Conservation (phyloP, 2,797 vertebrate species). For the Rhabdomys pumilio region DNA sequence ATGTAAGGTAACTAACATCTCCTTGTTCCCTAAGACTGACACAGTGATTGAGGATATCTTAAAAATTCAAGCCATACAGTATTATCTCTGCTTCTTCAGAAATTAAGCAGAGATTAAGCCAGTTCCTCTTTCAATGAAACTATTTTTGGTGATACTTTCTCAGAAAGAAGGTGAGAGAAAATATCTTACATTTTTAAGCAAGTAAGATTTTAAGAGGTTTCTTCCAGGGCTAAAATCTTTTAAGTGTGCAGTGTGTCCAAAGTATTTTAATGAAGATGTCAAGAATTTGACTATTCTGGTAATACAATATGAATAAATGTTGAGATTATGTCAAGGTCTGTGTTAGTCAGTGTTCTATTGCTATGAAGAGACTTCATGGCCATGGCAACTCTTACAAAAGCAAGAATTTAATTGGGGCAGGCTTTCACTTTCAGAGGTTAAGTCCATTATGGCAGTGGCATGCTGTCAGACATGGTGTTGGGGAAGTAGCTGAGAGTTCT, state of each 20-base stretch:
- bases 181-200: slow-evolving; percentile 49
- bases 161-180: slow-evolving; percentile 11
- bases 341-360: not conserved
- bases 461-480: not conserved
- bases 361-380: not conserved
- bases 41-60: slow-evolving; percentile 6
- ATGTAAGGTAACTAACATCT: slow-evolving; percentile 13
- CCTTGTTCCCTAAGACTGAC: not conserved
- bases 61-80: slow-evolving; percentile 42
- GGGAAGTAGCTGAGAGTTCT: not conserved
- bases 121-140: slow-evolving; percentile 12
- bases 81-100: slow-evolving; percentile 39
- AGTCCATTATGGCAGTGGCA: not conserved
- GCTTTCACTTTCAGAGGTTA: not conserved
- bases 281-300: slow-evolving; percentile 22
- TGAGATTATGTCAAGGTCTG: not conserved
- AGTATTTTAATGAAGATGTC: slow-evolving; percentile 37
- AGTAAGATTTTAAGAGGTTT: slow-evolving; percentile 38
- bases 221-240: slow-evolving; percentile 21
- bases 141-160: slow-evolving; percentile 31
- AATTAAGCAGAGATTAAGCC: slow-evolving; percentile 37
- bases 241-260: not conserved
- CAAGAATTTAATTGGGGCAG: not conserved
- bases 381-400: not conserved
- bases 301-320: not conserved